Evolutionary conservation across 2,113 vertebrate genomes (phyloP), one percentile per base, ranked within the genome.

Genomic region (Channa argus): DNA sequence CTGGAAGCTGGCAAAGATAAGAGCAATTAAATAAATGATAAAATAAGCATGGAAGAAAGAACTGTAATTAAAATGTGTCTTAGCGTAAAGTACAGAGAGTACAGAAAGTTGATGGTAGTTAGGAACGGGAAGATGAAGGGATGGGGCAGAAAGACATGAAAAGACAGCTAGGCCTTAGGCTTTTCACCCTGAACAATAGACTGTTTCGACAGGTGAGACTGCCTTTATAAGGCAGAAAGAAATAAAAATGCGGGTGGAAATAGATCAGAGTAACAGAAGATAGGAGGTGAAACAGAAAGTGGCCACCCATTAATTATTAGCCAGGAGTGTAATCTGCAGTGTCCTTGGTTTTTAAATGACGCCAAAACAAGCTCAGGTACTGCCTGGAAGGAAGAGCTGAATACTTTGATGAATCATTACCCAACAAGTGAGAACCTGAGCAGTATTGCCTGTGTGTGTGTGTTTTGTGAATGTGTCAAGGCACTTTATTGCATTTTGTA

Each of bases 301-400:
- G 59, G 9, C 15, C 38, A 1, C 6, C 72, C 67, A 71, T 89
- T 76, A 88, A 88, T 88, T 52, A 85, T 89, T 85, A 87, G 62
- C 79, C 74, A 46, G 39, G 52, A 12, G 50, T 49, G 60, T 83
- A 71, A 67, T 78, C 63, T 59, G 58, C 5, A 0, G 60, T 79
- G 80, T 79, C 80, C 44, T 72, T 63, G 63, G 6, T 56, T 83
- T 79, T 80, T 58, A 78, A 77, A 80, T 77, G 66, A 85, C 51
- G 56, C 72, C 14, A 44, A 46, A 82, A 70, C 56, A 15, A 53
- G 69, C 70, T 68, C 67, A 33, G 53, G 9, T 74, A n/a, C 34
- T 10, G 43, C 46, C 3, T 67, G 49, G 61, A 10, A 0, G 71
- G 47, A 87, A 8, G 46, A 36, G 50, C 33, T 3, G 5, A 46